Percentiles rank a stretch among this genome's conserved stretches.
Evolutionary conservation across 2,888 invertebrate species (phyloP).

Genomic region (Anagyrus pseudococci): DNA sequence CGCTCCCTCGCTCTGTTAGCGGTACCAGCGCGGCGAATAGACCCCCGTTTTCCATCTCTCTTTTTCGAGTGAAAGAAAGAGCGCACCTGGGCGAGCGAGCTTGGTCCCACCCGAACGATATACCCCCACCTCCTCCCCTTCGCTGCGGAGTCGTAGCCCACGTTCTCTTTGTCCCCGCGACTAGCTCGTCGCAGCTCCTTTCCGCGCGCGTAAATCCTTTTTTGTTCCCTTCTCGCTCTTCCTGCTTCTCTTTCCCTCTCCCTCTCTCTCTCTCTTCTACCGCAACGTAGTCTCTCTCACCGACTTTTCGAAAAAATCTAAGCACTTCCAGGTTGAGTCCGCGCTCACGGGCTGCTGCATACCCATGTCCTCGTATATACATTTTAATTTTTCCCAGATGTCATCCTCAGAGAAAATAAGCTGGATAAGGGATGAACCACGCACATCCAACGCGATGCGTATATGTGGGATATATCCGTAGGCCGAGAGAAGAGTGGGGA

Average conservation of each 20-base stretch:
- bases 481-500: too few relatives aligned
- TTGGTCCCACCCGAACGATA: constrained; percentile 47
- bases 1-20: too few relatives aligned
- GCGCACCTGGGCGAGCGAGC: constrained; percentile 52
- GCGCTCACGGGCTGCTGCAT: too few relatives aligned
- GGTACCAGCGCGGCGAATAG: too few relatives aligned
- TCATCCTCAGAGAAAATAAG: background rate
- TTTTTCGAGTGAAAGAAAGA: too few relatives aligned
- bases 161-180: background rate
- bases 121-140: constrained; percentile 33
- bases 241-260: constrained; percentile 22
- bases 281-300: too few relatives aligned
- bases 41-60: too few relatives aligned
- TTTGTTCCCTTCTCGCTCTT: constrained; percentile 29
- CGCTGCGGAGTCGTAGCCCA: too few relatives aligned
- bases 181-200: constrained; percentile 2
- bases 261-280: background rate
- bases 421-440: background rate
- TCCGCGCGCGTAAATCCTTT: constrained; percentile 6
- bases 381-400: background rate
- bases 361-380: background rate
- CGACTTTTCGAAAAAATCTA: too few relatives aligned
- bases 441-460: too few relatives aligned
- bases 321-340: too few relatives aligned
- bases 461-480: too few relatives aligned